Base-by-base conservation (phyloP, 2,113 vertebrate genomes). In the Xenopus borealis region DNA sequence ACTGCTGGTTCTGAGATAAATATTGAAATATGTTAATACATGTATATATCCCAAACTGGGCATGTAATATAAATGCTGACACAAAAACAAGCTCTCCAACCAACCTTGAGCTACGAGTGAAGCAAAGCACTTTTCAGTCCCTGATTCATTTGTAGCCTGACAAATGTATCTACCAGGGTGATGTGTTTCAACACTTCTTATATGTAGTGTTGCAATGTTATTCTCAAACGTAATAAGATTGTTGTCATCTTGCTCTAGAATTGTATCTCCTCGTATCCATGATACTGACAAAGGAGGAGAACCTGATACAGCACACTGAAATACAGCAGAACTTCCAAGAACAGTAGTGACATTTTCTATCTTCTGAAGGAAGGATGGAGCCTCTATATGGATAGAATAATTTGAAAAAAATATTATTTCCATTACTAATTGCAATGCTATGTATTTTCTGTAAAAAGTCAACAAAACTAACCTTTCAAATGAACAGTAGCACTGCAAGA, bases 241-340 rank as follows among this genome's bases (percentile, higher is more conserved):
- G 23, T 93, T 93, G 71, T 92, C 86, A 81, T 95, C 95, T 0
- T 98, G 92, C 73, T 94, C 85, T 73, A 99, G 87, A 84, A 96
- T 94, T 83, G 89, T 92, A 76, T 98, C 95, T 80, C 97, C 95
- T 87, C 97, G 98, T 74, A 97, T 92, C 97, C 97, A 99, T 67
- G 91, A 93, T 14, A 98, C 86, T 66, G 91, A 92, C 70, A 99
- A 85, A 12, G 93, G 94, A 10, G 92, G 88, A 69, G 97, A 95
- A 0, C 97, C 97, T 53, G 77, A 82, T 77, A 98, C 77, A 0
- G 85, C 16, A 4, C 95, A 93, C 80, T 94, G 93, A 81, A 99
- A 97, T 62, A 88, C 81, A 23, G 93, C 93, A 6, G 86, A 81
- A 72, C 92, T 89, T 83, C 95, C 96, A 85, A 98, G 81, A 86